Evolutionary conservation across 2,797 vertebrate genomes (phyloP), one percentile per base, ranked within the genome.

Genomic region (Enteromius argenteus): DNA sequence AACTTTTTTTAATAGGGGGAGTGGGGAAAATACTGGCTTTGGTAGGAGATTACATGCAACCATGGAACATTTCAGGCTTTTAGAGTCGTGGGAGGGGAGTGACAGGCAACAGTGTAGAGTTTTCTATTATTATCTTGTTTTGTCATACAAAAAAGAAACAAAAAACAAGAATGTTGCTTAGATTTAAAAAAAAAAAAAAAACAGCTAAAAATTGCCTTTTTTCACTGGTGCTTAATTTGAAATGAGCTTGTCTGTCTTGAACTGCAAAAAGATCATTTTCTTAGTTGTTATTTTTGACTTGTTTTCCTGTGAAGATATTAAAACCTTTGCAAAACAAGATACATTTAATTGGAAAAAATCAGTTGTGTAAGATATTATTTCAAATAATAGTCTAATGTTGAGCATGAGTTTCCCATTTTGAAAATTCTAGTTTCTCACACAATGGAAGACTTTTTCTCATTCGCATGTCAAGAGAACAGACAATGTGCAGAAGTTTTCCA

Each of bases 171-270:
- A 94, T 93, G 92, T 94, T 88, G 5, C 64, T 83, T 86, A 84
- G 87, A 88, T 85, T n/a, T 89, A 90, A 91, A 87, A 71, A 81
- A 30, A 58, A 58, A 91, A 87, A 71, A 80, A 30, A 58, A 84
- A 71, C 72, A 86, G 86, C 60, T 83, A 80, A 76, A 88, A 87
- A 92, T 89, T 81, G 90, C 92, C 91, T 93, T 94, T 91, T 87
- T 91, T 88, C 89, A 79, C 90, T 91, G 94, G 93, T 95, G 93
- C 93, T 95, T 89, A 92, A 90, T 89, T 64, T 79, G 69, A 87
- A 86, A 85, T 60, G 62, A 88, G 82, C 87, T 81, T 86, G 49
- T 85, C 42, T 83, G 89, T 89, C 66, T 69, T 64, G 44, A 80
- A 81, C 77, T 71, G 71, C 32, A 53, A 74, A 71, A 81, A 74